These are phyloP conservation scores for Oreotrochilus melanogaster DNA, from an alignment of 2,113 vertebrate genomes.

Conservation along the genomic window DNA sequence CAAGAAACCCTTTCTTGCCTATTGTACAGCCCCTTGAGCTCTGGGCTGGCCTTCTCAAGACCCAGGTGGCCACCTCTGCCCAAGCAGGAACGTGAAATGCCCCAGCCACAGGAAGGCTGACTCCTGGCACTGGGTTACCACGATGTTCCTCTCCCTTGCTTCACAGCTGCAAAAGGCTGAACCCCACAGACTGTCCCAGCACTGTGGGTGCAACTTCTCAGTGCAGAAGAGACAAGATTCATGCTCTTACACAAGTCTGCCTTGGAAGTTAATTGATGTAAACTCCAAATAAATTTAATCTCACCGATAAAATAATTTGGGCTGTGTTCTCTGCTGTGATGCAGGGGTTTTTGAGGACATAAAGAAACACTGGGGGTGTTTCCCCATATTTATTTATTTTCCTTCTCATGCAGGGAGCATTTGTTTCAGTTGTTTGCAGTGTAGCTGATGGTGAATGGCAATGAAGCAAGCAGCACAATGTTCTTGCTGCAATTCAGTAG, in stretches of 20 bases:
- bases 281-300: neutral
- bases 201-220: neutral
- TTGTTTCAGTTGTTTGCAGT: neutral
- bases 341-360: neutral
- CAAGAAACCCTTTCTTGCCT: neutral
- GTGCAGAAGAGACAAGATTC: neutral
- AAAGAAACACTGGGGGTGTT: rapidly evolving
- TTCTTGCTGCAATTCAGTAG: neutral
- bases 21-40: neutral
- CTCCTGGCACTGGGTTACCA: neutral
- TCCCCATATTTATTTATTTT: neutral
- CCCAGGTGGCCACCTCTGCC: neutral
- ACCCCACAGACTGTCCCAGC: neutral
- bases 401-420: neutral
- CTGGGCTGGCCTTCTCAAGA: neutral
- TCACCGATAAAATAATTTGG: neutral
- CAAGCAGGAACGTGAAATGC: neutral
- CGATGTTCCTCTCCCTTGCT: neutral
- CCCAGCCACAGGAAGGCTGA: neutral
- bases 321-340: neutral
- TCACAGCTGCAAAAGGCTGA: neutral
- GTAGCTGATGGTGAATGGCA: neutral
- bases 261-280: neutral
- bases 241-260: neutral
- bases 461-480: neutral